These are phyloP conservation scores for Parnassius mnemosyne DNA, from an alignment of 2,888 invertebrate genomes.

Conservation along the genomic window DNA sequence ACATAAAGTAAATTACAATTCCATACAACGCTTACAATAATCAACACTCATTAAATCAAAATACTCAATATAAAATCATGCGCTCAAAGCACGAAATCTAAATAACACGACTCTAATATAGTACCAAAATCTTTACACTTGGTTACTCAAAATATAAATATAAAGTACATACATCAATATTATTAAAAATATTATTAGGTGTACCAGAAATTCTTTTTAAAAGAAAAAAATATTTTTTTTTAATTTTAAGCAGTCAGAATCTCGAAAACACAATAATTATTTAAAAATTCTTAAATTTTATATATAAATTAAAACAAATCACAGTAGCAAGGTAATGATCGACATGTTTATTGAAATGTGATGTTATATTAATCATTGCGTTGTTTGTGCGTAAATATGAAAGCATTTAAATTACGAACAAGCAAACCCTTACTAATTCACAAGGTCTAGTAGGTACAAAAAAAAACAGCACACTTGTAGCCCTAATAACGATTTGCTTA, in stretches of 20 bases:
- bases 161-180: conserved; percentile 47
- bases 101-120: conserved; percentile 55
- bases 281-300: conserved; percentile 47
- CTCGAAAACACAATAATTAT: conserved; percentile 51
- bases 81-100: conserved; percentile 73
- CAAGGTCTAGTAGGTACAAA: neutral
- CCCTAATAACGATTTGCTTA: neutral
- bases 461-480: neutral
- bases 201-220: conserved; percentile 41
- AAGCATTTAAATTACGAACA: neutral
- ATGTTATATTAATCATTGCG: conserved; percentile 42
- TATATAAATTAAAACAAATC: conserved; percentile 70
- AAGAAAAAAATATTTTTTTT: conserved; percentile 33
- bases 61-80: conserved; percentile 68
- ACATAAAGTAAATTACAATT: conserved; percentile 57
- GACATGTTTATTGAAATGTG: conserved; percentile 57
- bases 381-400: conserved; percentile 39
- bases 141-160: conserved; percentile 40
- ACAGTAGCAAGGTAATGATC: conserved; percentile 72
- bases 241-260: conserved; percentile 46
- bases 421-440: neutral
- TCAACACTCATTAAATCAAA: conserved; percentile 61
- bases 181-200: conserved; percentile 46
- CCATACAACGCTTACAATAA: conserved; percentile 61
- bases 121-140: conserved; percentile 44